phyloP scores from a whole-genome alignment of 2,888 invertebrate genomes.

The Morinoia aosen region DNA sequence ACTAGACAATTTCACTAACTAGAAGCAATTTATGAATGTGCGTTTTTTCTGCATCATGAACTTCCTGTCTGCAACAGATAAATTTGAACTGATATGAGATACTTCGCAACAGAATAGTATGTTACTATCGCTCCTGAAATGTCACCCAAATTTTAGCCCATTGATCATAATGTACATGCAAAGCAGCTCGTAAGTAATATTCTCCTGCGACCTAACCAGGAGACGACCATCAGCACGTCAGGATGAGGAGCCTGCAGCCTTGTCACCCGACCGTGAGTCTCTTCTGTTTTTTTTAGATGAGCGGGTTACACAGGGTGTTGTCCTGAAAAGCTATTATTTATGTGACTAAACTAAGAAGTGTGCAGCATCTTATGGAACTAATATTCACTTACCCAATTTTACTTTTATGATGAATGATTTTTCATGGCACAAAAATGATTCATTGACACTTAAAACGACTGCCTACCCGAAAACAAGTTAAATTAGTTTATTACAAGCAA shows the following conservation, averaged over 20 bases:
- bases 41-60: too few relatives aligned
- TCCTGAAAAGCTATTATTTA: not conserved
- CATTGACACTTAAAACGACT: too few relatives aligned
- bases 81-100: not conserved
- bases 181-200: not conserved
- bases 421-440: too few relatives aligned
- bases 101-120: not conserved
- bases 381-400: too few relatives aligned
- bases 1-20: not conserved
- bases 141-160: not conserved
- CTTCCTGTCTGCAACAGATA: not conserved
- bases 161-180: not conserved
- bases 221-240: not conserved
- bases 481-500: too few relatives aligned
- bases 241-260: not conserved
- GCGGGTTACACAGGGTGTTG: not conserved
- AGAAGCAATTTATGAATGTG: not conserved
- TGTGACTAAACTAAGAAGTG: too few relatives aligned
- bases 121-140: not conserved
- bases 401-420: too few relatives aligned
- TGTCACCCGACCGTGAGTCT: not conserved
- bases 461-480: too few relatives aligned
- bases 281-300: not conserved
- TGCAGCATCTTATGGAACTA: too few relatives aligned
- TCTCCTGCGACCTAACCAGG: not conserved